Percentiles rank a stretch among this genome's conserved stretches.
Conservation (phyloP, 1,140 invertebrate genomes). For the Trypoxylus dichotomus region DNA sequence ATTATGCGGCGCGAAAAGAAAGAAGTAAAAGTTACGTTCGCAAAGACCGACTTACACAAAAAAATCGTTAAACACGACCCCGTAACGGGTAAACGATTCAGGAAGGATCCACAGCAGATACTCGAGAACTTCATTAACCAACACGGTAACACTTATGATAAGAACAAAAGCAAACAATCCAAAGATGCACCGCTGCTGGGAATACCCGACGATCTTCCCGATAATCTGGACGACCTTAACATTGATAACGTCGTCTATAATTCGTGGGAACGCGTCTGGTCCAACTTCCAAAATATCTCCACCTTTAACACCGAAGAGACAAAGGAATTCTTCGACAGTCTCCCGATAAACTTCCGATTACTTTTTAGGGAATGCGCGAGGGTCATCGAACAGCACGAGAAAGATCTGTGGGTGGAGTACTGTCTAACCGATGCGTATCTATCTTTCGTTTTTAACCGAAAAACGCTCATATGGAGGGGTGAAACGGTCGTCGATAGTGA, state of each 20-base stretch:
- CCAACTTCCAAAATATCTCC: constrained; percentile 36
- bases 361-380: constrained; percentile 43
- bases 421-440: constrained; percentile 41
- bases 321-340: constrained; percentile 36
- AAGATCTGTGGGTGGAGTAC: constrained; percentile 44
- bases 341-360: constrained; percentile 41
- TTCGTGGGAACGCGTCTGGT: constrained; percentile 43
- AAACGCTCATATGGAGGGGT: background rate
- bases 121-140: background rate
- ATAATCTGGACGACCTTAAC: background rate
- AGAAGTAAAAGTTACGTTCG: constrained; percentile 11
- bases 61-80: background rate
- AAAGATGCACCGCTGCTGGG: background rate
- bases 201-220: background rate
- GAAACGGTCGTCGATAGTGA: constrained; percentile 29
- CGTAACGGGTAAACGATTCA: background rate
- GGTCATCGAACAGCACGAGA: constrained; percentile 42
- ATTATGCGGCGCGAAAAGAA: background rate
- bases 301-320: constrained; percentile 37
- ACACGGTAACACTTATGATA: background rate
- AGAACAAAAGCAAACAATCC: background rate
- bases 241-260: constrained; percentile 32
- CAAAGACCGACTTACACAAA: background rate
- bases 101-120: background rate
- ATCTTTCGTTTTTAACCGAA: constrained; percentile 32